Conservation (phyloP, 2,797 vertebrate genomes). For the Leucoraja ocellata region DNA sequence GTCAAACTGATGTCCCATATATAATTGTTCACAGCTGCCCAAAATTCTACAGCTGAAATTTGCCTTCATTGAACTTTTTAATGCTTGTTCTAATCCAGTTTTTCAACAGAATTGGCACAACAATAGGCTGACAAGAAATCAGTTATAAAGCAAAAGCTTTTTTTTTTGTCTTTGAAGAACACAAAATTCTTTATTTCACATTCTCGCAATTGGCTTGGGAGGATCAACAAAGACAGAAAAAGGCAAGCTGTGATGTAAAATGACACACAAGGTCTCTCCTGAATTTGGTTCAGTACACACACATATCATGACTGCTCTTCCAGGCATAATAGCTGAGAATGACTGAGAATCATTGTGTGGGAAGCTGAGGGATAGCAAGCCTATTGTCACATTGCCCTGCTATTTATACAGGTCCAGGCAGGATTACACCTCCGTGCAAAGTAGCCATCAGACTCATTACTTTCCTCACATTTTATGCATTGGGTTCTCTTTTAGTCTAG, state of each 20-base stretch:
- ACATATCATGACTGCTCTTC: neutral
- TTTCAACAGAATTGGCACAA: neutral
- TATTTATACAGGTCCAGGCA: neutral
- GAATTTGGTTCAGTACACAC: neutral
- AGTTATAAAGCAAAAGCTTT: too few species aligned
- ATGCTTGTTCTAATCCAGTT: neutral
- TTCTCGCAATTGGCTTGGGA: neutral
- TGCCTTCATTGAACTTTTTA: neutral
- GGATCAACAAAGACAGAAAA: neutral
- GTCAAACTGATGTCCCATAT: neutral
- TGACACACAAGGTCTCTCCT: neutral
- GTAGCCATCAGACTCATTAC: neutral
- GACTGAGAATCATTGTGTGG: neutral
- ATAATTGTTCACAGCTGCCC: neutral
- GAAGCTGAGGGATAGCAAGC: neutral
- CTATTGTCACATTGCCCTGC: neutral
- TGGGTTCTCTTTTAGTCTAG: neutral
- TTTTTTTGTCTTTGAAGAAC: neutral
- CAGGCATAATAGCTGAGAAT: neutral
- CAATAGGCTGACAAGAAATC: neutral
- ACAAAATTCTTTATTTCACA: neutral
- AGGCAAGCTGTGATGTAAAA: conserved; percentile 1
- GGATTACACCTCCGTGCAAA: neutral
- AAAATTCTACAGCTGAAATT: neutral
- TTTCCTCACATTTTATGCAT: conserved; percentile 27